Conservation (phyloP, 2,888 invertebrate genomes). For the Cephus runcator region DNA sequence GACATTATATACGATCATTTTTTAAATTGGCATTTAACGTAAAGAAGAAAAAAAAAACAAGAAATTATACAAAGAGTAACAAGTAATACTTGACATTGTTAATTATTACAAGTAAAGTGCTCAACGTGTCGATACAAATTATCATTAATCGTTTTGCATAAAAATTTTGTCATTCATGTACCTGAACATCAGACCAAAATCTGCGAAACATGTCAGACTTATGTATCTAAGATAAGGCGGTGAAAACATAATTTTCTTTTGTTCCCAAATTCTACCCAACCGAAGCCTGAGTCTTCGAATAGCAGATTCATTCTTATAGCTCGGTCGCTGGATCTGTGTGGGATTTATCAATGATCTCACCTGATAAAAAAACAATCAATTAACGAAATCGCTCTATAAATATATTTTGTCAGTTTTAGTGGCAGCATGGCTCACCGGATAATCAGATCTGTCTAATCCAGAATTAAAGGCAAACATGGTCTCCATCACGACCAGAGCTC, state of each 20-base stretch:
- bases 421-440: constrained; percentile 66
- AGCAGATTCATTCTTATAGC: not conserved
- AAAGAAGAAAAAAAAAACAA: no score
- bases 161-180: constrained; percentile 36
- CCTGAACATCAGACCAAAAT: constrained; percentile 74
- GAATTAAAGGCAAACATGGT: constrained; percentile 70
- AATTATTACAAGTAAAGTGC: not conserved
- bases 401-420: not conserved
- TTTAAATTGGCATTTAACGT: no score
- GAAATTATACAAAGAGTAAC: no score
- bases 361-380: not conserved
- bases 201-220: constrained; percentile 70
- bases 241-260: constrained; percentile 63
- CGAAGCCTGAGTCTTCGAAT: constrained; percentile 10
- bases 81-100: not conserved
- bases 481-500: constrained; percentile 69
- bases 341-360: constrained; percentile 9
- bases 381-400: not conserved
- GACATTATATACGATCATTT: not conserved
- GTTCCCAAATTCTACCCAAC: constrained; percentile 27
- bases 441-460: constrained; percentile 61
- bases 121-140: not conserved
- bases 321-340: constrained; percentile 8
- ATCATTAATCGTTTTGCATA: not conserved
- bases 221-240: constrained; percentile 70